Evolutionary conservation across 2,113 vertebrate genomes (phyloP).

Genomic region (Phrynosoma blainvillii): DNA sequence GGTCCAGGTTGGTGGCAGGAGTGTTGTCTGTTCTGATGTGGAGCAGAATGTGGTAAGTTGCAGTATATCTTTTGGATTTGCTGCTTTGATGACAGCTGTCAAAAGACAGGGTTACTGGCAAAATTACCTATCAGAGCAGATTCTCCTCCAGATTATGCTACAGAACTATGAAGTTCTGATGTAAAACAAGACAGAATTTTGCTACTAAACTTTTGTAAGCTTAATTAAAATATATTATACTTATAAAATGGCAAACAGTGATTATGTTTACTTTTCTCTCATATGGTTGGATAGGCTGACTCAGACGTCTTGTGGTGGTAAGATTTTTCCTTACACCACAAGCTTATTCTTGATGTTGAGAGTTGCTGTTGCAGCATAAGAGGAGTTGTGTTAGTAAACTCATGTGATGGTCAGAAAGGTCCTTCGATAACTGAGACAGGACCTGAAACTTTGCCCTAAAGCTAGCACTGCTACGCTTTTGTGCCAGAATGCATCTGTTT

Average conservation of each 20-base stretch:
- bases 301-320: not conserved
- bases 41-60: slow-evolving; percentile 93
- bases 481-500: not conserved
- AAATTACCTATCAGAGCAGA: not conserved
- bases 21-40: slow-evolving; percentile 97
- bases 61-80: fast-evolving
- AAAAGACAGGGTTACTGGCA: not conserved
- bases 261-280: not conserved
- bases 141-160: not conserved
- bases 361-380: not conserved
- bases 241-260: not conserved
- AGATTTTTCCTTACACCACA: not conserved
- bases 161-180: not conserved
- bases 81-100: not conserved
- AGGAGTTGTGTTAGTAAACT: not conserved
- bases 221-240: not conserved
- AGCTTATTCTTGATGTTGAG: not conserved
- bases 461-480: not conserved
- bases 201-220: not conserved
- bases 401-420: not conserved
- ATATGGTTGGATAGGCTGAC: not conserved
- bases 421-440: not conserved
- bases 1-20: slow-evolving; percentile 96
- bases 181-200: not conserved
- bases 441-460: not conserved